Evolutionary conservation across 2,113 vertebrate species (phyloP).

Genomic region (Manacus vitellinus): DNA sequence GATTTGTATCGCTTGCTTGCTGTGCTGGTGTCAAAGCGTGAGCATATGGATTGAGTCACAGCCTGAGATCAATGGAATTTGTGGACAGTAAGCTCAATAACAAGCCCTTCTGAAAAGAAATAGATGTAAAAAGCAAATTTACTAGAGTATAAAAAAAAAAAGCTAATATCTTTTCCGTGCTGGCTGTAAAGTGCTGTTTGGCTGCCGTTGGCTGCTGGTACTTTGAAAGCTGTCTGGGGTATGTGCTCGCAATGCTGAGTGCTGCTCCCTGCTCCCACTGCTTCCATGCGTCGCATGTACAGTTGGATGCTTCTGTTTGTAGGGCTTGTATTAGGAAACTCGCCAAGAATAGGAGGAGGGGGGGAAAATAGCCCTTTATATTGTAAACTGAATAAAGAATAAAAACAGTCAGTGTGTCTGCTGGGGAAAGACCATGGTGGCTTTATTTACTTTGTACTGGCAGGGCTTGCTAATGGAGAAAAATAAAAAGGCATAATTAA

Average conservation of each 20-base stretch:
- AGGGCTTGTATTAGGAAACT: constrained; percentile 78
- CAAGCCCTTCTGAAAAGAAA: constrained; percentile 98
- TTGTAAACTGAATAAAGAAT: constrained; percentile 85
- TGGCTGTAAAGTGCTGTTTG: constrained; percentile 81
- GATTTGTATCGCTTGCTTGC: constrained; percentile 98
- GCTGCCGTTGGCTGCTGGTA: constrained; percentile 74
- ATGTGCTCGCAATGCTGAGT: constrained; percentile 78
- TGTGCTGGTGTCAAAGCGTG: constrained; percentile 95
- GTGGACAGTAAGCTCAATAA: constrained; percentile 99
- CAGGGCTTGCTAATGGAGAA: constrained; percentile 85
- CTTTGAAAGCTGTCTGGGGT: constrained; percentile 75
- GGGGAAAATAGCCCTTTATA: constrained; percentile 75
- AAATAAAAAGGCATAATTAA: constrained; percentile 93
- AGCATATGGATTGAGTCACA: constrained; percentile 97
- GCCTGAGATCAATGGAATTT: constrained; percentile 99
- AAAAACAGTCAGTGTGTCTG: constrained; percentile 84
- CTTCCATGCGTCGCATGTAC: constrained; percentile 67
- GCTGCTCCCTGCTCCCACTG: constrained; percentile 38
- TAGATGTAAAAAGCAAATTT: constrained; percentile 99
- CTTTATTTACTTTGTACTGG: constrained; percentile 86
- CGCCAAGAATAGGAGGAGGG: constrained; percentile 76
- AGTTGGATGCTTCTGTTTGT: constrained; percentile 78
- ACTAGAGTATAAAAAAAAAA: constrained; percentile 87
- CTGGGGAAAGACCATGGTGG: constrained; percentile 81
- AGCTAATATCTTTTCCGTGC: constrained; percentile 93